Base-by-base conservation (phyloP, 1,140 invertebrate genomes). In the Pseudomyrmex cubaensis region DNA sequence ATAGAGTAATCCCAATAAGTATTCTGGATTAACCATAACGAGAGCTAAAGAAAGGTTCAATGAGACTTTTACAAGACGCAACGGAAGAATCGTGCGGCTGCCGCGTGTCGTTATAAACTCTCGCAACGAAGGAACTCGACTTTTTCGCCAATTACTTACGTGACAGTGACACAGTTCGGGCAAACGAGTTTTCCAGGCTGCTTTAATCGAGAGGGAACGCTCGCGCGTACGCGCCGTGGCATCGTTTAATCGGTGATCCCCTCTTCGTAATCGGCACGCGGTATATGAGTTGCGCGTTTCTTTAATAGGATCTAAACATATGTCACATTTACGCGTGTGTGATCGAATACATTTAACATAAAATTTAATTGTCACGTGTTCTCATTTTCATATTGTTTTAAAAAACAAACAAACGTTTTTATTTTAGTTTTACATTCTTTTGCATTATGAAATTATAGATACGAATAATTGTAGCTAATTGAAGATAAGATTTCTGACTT, bases 151-250 rank as follows among this genome's bases (percentile, higher is more conserved):
- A 80, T 80, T 72, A 72, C 56, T 80, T 80, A 72, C 56, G 66
- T 80, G 76, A 80, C 66, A 80, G 76, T 80, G 76, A 80, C 76
- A 80, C 66, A 80, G 54, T 72, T 80, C 66, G 66, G 12, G 54
- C 66, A 72, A 80, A 80, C 76, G 76, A 80, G 76, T 80, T 80
- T 70, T 80, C 76, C 76, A 48, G n/a, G 20, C 20, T 72, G 67
- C 56, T 56, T 80, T 80, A 80, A 80, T 80, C 76, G 76, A 72
- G 54, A 72, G 66, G 76, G 76, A 78, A 78, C 64, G 50, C 50
- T 69, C 25, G 35, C 35, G 35, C 35, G 35, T 35, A 7, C 35
- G 5, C 35, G 35, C 44, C 64, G 54, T 25, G 50, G 50, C 75
- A 67, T 22, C 75, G 63, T 67, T 77, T 66, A 66, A 78, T 78